Base-by-base conservation (phyloP, 2,888 invertebrate genomes). In the Odontothrips loti region DNA sequence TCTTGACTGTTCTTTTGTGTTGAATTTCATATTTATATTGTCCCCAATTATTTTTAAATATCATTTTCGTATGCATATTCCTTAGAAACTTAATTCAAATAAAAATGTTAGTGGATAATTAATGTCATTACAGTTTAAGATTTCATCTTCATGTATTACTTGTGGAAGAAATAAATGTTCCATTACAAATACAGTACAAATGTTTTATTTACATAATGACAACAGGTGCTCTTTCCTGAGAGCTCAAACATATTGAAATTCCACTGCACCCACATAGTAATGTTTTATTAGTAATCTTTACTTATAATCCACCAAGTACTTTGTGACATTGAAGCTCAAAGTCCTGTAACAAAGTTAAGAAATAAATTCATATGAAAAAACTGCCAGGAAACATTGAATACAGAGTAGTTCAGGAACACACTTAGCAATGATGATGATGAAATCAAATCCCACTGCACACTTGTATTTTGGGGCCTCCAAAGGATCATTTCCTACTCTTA, bases 381-480 rank as follows among this genome's bases (percentile, higher is more conserved):
- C n/a, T 82, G 29, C 63, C 58, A 23, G 0, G 80, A 78, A 81
- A 80, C 48, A 48, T 34, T n/a, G 34, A 63, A 17, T 34, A 20
- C 68, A 80, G 27, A 47, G 20, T 27, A 51, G 23, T 79, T n/a
- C 9, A 47, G 63, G 34, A 43, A 47, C 79, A 79, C 8, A 85
- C 85, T 92, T 94, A 0, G 95, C 92, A 78, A 97, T 91, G 8
- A 92, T 91, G 27, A 91, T 89, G 81, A 96, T 93, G 85, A 96
- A 95, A 84, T 96, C 95, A 75, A 94, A 91, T 23, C 93, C 92
- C 8, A 96, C 94, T 47, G 94, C 93, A 87, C 97, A 97, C 87
- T 96, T 96, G 85, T 95, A 94, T 85, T 95, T 95, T 0, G 95
- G 93, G 0, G 92, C 91, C 83, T 96, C 95, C 47, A 96, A 89